Conservation (phyloP, 2,113 vertebrate genomes). For the Poicephalus meyeri region DNA sequence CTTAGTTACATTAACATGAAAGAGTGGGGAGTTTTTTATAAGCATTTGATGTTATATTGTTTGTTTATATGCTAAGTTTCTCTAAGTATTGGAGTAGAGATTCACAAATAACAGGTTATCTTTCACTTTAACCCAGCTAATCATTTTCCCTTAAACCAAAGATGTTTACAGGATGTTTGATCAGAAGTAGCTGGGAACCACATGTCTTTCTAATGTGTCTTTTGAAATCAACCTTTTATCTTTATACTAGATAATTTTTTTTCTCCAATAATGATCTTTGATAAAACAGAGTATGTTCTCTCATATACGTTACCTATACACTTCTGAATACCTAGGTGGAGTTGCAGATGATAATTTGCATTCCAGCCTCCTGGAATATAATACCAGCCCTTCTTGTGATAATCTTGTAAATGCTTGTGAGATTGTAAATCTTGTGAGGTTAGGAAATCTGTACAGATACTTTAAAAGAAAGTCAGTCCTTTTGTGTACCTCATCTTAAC, state of each 20-base stretch:
- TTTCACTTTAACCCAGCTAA: neutral
- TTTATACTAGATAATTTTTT: neutral
- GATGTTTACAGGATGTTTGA: accelerated
- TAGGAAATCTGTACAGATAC: neutral
- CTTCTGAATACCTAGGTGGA: neutral
- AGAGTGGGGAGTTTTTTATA: neutral
- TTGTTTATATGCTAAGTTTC: neutral
- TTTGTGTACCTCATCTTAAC: neutral
- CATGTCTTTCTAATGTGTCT: neutral
- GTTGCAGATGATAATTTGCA: neutral
- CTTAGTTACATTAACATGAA: neutral
- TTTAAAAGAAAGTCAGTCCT: neutral
- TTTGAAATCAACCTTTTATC: neutral
- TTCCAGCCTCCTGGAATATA: neutral
- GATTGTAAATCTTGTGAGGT: too few species aligned
- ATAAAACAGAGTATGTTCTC: neutral
- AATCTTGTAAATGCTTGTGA: neutral
- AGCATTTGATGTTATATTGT: neutral
- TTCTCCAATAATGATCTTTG: neutral
- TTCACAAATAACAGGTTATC: neutral
- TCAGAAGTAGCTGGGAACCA: neutral
- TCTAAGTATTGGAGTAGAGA: neutral
- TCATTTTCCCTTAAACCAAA: neutral
- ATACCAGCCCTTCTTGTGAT: neutral
- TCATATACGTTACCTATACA: neutral